Evolutionary conservation across 2,888 invertebrate genomes (phyloP), one percentile per base, ranked within the genome.

Genomic region (Elmis aenea): DNA sequence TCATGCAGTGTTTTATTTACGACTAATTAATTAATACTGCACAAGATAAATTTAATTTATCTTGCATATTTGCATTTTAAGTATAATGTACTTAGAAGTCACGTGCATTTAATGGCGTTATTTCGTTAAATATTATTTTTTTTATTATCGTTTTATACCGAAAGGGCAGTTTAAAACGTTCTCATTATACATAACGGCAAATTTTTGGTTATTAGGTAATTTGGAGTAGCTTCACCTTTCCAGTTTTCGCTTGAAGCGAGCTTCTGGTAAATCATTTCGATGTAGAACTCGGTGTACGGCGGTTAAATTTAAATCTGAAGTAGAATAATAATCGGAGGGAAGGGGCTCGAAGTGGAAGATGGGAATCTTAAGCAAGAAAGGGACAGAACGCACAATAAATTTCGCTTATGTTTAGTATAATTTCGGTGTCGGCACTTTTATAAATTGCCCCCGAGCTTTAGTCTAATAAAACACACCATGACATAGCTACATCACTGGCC

Each of bases 251-350:
- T 35, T 26, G 30, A 18, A 15, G 31, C 35, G 35, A 45, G 40
- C 31, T 25, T 27, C 33, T 41, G 40, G 39, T 43, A 48, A 50
- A 50, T 49, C 45, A 48, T 49, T 46, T 44, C 36, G 31, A 45
- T 49, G 47, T 46, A 40, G 45, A 46, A 48, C 45, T 50, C 46
- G 37, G 32, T 48, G 43, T 48, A 43, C 42, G 45, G 46, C 47
- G 48, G 51, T 53, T 51, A 51, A 48, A 53, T 51, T 52, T 50
- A 50, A 54, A 54, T 50, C 48, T 51, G 46, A 48, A 53, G 49
- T 46, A 46, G 53, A 50, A 53, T 51, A 50, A 53, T 50, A 53
- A 50, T 50, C 46, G 42, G 39, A 44, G 38, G 40, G 32, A 43
- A 47, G 34, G 42, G 45, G 36, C 39, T 42, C 45, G 30, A 44